Conservation (phyloP, 2,797 vertebrate genomes). For the Parauchenoglanis punctatus region DNA sequence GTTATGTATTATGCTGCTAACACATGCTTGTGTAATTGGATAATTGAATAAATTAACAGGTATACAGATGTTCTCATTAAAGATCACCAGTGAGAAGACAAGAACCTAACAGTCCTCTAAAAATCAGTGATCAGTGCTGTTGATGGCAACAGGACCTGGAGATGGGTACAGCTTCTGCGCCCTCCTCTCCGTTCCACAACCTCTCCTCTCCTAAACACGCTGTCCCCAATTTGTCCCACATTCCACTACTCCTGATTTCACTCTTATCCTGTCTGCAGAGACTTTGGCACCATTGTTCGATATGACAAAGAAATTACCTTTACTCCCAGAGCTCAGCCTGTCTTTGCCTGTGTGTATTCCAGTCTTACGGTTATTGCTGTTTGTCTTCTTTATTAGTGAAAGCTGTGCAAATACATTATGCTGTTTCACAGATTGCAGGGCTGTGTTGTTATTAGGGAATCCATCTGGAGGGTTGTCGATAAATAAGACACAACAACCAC, state of each 20-base stretch:
- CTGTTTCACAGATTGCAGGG: conserved; percentile 36
- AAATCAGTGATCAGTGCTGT: neutral
- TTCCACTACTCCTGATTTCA: neutral
- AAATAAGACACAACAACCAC: conserved; percentile 33
- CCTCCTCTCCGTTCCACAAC: neutral
- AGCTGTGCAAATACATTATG: neutral
- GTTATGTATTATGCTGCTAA: neutral
- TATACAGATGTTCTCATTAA: neutral
- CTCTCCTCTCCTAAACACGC: neutral
- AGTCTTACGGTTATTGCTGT: neutral
- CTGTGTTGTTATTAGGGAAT: conserved; percentile 42
- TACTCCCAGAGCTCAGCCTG: neutral
- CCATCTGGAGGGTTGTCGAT: conserved; percentile 46
- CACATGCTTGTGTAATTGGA: neutral
- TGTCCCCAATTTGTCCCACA: neutral
- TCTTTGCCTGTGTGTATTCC: neutral
- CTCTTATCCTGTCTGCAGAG: neutral
- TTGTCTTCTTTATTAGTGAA: conserved; percentile 24
- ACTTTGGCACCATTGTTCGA: neutral
- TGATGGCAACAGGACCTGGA: neutral
- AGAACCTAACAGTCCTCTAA: neutral
- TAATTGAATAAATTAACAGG: neutral
- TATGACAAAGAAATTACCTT: neutral
- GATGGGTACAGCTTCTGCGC: too few relatives aligned
- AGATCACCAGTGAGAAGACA: neutral